A percentile compares a stretch with the other conserved stretches of the same genome.
Conservation (phyloP, 2,797 vertebrate genomes). For the Caiman crocodilus region DNA sequence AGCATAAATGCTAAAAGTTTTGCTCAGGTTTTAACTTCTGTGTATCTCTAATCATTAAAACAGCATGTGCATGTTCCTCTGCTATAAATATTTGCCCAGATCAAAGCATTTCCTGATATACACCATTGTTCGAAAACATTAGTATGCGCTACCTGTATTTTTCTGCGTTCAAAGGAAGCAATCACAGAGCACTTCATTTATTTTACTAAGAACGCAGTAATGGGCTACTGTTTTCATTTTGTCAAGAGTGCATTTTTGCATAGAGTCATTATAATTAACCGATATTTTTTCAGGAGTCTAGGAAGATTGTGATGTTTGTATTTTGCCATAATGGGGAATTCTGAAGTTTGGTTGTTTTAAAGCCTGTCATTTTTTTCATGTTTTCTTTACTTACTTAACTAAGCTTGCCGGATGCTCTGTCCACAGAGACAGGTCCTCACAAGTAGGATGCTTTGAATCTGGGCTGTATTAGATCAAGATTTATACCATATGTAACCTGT, state of each 20-base stretch:
- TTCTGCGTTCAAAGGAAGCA: constrained; percentile 13
- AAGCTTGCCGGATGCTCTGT: background rate
- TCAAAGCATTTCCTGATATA: constrained; percentile 38
- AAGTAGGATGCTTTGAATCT: background rate
- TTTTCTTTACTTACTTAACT: background rate
- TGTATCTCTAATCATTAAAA: constrained; percentile 30
- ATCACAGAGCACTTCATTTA: constrained; percentile 53
- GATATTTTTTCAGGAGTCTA: constrained; percentile 50
- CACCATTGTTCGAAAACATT: constrained; percentile 62
- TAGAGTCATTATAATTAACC: constrained; percentile 37
- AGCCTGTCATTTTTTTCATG: background rate
- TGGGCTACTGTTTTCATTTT: constrained; percentile 24
- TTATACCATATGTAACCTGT: accelerated
- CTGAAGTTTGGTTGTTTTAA: constrained; percentile 11
- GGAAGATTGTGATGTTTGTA: constrained; percentile 40
- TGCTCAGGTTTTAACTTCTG: constrained; percentile 35
- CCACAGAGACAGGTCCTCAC: background rate
- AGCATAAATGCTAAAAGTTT: background rate
- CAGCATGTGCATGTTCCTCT: constrained; percentile 36
- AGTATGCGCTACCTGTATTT: constrained; percentile 57
- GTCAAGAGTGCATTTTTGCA: constrained; percentile 31
- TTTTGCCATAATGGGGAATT: constrained; percentile 18
- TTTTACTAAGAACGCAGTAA: constrained; percentile 55
- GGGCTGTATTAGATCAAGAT: background rate
- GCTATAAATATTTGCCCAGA: constrained; percentile 36